Conservation (phyloP, 2,797 vertebrate genomes). For the Tolypeutes matacus region DNA sequence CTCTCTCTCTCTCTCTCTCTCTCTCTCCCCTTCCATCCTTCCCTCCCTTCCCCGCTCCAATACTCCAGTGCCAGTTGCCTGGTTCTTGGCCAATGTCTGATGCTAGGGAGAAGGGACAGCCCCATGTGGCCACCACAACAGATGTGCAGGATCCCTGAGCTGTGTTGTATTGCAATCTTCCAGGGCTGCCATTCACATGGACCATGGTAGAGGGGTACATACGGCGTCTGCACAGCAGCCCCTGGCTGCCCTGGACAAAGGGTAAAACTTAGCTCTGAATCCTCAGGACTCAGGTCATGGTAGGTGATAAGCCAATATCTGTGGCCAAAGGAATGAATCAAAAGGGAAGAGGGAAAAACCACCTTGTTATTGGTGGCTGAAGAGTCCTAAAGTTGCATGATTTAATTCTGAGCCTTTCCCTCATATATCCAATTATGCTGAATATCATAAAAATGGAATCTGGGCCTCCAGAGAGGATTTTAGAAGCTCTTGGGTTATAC, state of each 20-base stretch:
- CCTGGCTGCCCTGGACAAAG: not conserved
- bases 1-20: not conserved
- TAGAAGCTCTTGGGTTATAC: conserved; percentile 3
- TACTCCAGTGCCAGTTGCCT: not conserved
- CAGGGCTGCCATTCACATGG: fast-evolving
- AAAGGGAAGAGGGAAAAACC: not conserved
- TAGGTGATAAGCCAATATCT: not conserved
- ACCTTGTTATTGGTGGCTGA: not conserved
- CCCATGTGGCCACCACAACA: fast-evolving
- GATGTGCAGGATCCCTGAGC: not conserved
- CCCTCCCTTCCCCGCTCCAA: not conserved
- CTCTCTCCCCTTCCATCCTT: not conserved
- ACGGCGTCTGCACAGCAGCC: not conserved
- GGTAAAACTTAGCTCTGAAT: not conserved
- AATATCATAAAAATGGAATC: conserved; percentile 26
- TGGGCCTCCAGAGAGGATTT: conserved; percentile 51
- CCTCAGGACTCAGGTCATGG: not conserved
- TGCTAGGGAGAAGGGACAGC: not conserved
- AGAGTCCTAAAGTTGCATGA: not conserved
- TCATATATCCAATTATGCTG: not conserved
- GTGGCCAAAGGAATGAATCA: not conserved
- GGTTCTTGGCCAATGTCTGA: not conserved
- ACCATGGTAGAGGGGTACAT: not conserved
- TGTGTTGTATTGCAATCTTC: not conserved
- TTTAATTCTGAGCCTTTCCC: not conserved